These are phyloP conservation scores for Gymnoscopelus microlampas DNA, from an alignment of 2,797 vertebrate species.

Conservation along the genomic window DNA sequence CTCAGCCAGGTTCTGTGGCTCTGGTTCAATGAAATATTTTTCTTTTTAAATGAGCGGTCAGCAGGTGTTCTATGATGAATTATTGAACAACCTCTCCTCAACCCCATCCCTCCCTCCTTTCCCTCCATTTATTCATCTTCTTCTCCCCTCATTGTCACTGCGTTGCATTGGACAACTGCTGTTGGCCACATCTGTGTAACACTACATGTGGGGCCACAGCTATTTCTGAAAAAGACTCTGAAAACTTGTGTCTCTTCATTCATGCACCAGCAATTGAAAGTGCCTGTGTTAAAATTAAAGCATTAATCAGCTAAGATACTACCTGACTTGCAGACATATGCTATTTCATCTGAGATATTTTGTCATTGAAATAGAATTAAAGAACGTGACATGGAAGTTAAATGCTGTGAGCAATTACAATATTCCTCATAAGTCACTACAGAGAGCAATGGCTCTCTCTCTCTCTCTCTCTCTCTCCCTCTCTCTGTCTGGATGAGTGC, in stretches of 20 bases:
- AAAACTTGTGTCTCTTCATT: not conserved
- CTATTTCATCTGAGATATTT: too few relatives aligned
- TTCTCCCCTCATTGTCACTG: constrained; percentile 37
- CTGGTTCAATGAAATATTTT: constrained; percentile 10
- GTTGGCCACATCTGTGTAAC: constrained; percentile 27
- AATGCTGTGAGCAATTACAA: constrained; percentile 4
- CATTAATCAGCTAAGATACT: not conserved
- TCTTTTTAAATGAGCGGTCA: constrained; percentile 23
- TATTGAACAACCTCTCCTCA: constrained; percentile 50
- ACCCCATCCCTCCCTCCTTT: constrained; percentile 25
- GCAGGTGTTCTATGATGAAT: constrained; percentile 55
- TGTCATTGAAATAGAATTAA: not conserved
- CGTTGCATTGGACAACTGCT: constrained; percentile 54
- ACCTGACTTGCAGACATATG: not conserved
- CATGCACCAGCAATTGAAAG: constrained; percentile 7
- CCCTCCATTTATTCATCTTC: constrained; percentile 36
- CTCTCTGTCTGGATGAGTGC: constrained; percentile 15
- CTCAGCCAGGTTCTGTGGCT: constrained; percentile 7
- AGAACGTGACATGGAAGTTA: not conserved
- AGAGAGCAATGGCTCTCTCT: constrained; percentile 9
- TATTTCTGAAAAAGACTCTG: too few relatives aligned
- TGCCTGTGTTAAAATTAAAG: not conserved
- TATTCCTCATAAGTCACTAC: constrained; percentile 2
- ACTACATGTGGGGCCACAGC: too few relatives aligned
- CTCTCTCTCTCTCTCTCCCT: not conserved